These are phyloP conservation scores for Acleris literana DNA, from an alignment of 2,888 invertebrate species.

Conservation along the genomic window DNA sequence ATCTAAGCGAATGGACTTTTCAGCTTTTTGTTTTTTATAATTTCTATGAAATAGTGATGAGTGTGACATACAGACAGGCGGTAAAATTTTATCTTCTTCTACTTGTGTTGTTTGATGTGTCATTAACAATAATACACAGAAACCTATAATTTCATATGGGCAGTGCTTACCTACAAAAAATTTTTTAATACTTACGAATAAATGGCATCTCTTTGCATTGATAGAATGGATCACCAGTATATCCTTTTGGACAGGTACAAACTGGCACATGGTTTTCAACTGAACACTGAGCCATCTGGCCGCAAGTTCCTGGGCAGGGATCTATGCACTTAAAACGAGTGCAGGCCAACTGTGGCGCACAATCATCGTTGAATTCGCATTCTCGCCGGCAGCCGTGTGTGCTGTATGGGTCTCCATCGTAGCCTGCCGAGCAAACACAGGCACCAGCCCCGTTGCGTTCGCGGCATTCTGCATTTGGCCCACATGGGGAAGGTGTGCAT, in stretches of 20 bases:
- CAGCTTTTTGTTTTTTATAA: not conserved
- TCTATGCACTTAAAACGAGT: conserved; percentile 92
- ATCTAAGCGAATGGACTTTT: too few relatives aligned
- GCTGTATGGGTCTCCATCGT: conserved; percentile 92
- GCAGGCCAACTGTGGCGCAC: conserved; percentile 88
- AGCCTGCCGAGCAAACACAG: conserved; percentile 90
- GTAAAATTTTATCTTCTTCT: not conserved
- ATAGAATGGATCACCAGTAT: conserved; percentile 92
- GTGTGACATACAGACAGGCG: too few relatives aligned
- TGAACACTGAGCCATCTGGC: conserved; percentile 89
- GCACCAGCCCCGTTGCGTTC: conserved; percentile 93
- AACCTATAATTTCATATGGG: too few relatives aligned
- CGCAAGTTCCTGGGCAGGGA: conserved; percentile 93
- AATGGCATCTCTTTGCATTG: conserved; percentile 85
- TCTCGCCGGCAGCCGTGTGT: conserved; percentile 88
- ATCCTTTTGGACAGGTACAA: conserved; percentile 89
- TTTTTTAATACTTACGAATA: conserved; percentile 54
- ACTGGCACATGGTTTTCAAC: conserved; percentile 91
- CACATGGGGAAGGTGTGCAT: conserved; percentile 92
- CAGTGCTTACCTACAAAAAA: conserved; percentile 31
- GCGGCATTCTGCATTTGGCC: conserved; percentile 92
- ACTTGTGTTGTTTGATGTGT: too few relatives aligned
- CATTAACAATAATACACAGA: too few relatives aligned
- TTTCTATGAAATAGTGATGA: too few relatives aligned
- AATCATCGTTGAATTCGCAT: conserved; percentile 91